Evolutionary conservation across 1,140 invertebrate species (phyloP).

Genomic region (Antheraea mylitta): DNA sequence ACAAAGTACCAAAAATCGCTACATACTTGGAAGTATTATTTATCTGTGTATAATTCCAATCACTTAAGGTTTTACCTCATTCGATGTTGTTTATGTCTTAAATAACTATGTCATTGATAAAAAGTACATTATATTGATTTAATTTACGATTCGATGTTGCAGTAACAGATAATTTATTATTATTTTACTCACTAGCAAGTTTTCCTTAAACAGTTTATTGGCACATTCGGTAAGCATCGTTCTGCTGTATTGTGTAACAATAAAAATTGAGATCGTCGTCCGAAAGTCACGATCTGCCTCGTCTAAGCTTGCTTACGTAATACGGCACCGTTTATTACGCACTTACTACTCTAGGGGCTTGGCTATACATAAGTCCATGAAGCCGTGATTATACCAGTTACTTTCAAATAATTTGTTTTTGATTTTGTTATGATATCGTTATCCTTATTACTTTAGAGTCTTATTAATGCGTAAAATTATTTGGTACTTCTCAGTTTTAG

Average conservation of each 20-base stretch:
- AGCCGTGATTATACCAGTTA: not conserved
- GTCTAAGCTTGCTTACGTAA: not conserved
- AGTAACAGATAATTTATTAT: slow-evolving; percentile 13
- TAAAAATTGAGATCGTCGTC: slow-evolving; percentile 47
- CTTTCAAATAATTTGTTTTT: not conserved
- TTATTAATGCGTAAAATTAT: too few species aligned
- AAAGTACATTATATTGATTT: slow-evolving; percentile 13
- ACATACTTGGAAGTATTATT: not conserved
- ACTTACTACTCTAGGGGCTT: not conserved
- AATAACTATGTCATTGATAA: slow-evolving; percentile 21
- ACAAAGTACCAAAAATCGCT: too few species aligned
- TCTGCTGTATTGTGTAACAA: slow-evolving; percentile 34
- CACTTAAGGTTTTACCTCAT: not conserved
- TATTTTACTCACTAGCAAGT: not conserved
- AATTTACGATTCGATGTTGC: slow-evolving; percentile 9
- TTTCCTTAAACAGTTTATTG: slow-evolving; percentile 8
- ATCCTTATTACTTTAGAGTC: too few species aligned
- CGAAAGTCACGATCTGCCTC: slow-evolving; percentile 32
- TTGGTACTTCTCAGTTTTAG: too few species aligned
- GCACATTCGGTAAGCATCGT: slow-evolving; percentile 8
- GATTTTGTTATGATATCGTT: not conserved
- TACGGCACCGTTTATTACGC: not conserved
- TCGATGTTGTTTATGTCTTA: slow-evolving; percentile 1
- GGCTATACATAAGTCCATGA: not conserved
- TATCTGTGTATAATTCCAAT: not conserved